A percentile compares a stretch with the other conserved stretches of the same genome.
phyloP scores from a whole-genome alignment of 1,140 invertebrate genomes.

The Phenacoccus solenopsis region DNA sequence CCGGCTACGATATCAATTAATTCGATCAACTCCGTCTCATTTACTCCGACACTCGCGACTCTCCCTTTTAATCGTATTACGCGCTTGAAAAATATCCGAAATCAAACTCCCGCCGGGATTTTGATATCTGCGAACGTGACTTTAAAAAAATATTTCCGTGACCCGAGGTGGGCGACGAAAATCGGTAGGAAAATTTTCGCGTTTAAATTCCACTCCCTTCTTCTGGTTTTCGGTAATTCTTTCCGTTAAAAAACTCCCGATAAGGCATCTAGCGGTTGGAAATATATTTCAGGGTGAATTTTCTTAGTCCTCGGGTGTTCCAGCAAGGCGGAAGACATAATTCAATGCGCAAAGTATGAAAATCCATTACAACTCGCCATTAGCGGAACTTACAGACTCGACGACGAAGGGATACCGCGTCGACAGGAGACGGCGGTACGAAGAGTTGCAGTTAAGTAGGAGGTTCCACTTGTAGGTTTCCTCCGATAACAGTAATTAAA shows the following conservation, averaged over 20 bases:
- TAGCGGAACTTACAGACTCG: conserved; percentile 2
- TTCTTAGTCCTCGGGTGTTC: conserved; percentile 16
- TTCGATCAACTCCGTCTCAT: too few species aligned
- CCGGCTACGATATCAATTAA: too few species aligned
- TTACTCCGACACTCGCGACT: too few species aligned
- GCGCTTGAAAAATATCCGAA: too few species aligned
- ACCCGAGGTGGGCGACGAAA: too few species aligned
- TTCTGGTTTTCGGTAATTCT: neutral
- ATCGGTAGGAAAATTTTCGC: neutral
- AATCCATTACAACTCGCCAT: conserved; percentile 16
- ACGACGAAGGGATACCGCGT: neutral
- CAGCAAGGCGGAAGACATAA: conserved; percentile 17
- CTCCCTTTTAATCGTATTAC: too few species aligned
- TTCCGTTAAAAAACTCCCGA: conserved; percentile 1
- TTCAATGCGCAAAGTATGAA: conserved; percentile 14
- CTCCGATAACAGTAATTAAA: conserved; percentile 18
- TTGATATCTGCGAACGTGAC: too few species aligned
- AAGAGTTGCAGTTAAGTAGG: conserved; percentile 14
- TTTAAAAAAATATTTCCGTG: neutral
- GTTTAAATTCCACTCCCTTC: neutral
- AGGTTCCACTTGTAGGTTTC: conserved; percentile 17
- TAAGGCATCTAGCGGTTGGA: conserved; percentile 12
- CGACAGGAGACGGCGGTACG: neutral
- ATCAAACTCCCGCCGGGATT: too few species aligned
- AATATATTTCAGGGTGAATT: conserved; percentile 14